These are phyloP conservation scores for Chrysopilus asiliformis DNA, from an alignment of 2,888 invertebrate genomes.

Conservation along the genomic window DNA sequence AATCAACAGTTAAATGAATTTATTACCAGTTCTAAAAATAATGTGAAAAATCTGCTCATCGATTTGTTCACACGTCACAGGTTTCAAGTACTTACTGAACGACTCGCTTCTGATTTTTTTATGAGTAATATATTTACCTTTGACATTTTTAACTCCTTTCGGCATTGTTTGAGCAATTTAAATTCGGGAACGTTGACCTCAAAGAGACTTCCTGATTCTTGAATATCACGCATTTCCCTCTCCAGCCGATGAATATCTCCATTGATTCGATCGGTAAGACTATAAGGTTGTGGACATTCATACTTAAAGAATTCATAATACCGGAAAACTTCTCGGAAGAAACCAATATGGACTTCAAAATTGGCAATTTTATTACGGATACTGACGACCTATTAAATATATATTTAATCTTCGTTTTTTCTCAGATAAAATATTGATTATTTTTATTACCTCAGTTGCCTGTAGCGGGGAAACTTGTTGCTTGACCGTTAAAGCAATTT, in stretches of 20 bases:
- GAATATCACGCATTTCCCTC: slow-evolving; percentile 71
- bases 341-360: slow-evolving; percentile 71
- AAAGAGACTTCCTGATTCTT: slow-evolving; percentile 82
- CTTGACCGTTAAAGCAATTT: slow-evolving; percentile 77
- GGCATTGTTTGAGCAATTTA: slow-evolving; percentile 79
- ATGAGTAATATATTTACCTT: slow-evolving; percentile 44
- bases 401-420: no score
- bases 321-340: slow-evolving; percentile 80
- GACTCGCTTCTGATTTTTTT: not conserved
- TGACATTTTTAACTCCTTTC: slow-evolving; percentile 75
- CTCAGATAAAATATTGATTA: no score
- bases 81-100: not conserved
- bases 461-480: slow-evolving; percentile 91
- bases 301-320: slow-evolving; percentile 64
- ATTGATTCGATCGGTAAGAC: slow-evolving; percentile 63
- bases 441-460: slow-evolving; percentile 87
- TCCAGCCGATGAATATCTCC: slow-evolving; percentile 67
- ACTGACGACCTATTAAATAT: no score
- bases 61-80: not conserved
- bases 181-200: slow-evolving; percentile 93
- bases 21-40: no score
- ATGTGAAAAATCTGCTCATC: no score
- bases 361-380: slow-evolving; percentile 74
- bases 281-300: slow-evolving; percentile 59
- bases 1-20: no score